Conservation (phyloP, 2,797 vertebrate genomes). For the Aldrovandia affinis region DNA sequence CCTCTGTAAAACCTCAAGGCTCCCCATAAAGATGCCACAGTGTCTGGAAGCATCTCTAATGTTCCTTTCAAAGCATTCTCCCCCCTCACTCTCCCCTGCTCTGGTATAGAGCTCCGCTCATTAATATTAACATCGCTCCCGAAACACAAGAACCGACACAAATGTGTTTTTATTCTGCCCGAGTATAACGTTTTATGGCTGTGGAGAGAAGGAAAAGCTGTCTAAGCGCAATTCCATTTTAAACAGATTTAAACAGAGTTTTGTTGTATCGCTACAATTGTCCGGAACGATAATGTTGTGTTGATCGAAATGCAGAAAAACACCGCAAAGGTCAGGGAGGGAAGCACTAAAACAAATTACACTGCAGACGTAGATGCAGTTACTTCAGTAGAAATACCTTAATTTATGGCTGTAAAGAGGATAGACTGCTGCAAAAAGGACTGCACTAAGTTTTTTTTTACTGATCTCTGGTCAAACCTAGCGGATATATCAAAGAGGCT, state of each 20-base stretch:
- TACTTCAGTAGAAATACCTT: background rate
- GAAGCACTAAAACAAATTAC: background rate
- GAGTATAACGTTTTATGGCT: background rate
- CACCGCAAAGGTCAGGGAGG: background rate
- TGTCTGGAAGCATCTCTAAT: background rate
- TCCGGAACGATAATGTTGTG: background rate
- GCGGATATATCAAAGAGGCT: too few relatives aligned
- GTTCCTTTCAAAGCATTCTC: background rate
- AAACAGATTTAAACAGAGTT: background rate
- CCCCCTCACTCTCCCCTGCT: background rate
- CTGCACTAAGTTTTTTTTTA: too few relatives aligned
- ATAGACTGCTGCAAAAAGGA: too few relatives aligned
- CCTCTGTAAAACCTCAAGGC: constrained; percentile 18
- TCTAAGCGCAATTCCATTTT: background rate
- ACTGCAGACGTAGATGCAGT: background rate
- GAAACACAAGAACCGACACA: constrained; percentile 19
- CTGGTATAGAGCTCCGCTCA: background rate
- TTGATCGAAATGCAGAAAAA: background rate
- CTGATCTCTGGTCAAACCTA: too few relatives aligned
- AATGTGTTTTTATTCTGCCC: constrained; percentile 11
- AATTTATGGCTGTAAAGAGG: background rate
- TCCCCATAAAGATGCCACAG: background rate
- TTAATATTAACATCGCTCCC: constrained; percentile 28
- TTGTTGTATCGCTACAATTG: background rate
- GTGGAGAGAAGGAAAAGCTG: background rate